phyloP scores from a whole-genome alignment of 2,113 vertebrate species.

The Percopsis transmontana region DNA sequence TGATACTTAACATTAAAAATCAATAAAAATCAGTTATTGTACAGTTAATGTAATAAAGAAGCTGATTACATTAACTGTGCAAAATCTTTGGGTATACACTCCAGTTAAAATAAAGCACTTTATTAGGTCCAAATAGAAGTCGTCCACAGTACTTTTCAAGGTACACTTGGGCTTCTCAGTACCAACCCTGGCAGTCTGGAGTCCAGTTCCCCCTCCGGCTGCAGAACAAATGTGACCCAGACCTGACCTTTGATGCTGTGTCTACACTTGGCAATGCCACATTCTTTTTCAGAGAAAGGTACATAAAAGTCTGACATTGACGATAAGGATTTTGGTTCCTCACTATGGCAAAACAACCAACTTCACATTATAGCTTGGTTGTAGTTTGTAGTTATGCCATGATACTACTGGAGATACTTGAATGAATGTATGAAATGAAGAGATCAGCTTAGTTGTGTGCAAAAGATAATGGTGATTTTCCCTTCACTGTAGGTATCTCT shows the following conservation, averaged over 20 bases:
- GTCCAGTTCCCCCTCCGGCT: constrained; percentile 45
- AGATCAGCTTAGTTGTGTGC: not conserved
- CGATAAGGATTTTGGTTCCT: no score
- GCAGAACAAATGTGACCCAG: constrained; percentile 66
- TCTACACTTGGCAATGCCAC: constrained; percentile 68
- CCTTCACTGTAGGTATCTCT: constrained; percentile 67
- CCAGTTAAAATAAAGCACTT: not conserved
- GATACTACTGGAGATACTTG: no score
- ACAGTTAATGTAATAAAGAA: not conserved
- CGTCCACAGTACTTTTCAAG: constrained; percentile 33
- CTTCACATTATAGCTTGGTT: no score
- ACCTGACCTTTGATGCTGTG: constrained; percentile 76
- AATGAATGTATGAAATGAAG: constrained; percentile 29
- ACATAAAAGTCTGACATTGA: not conserved
- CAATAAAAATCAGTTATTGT: constrained; percentile 8
- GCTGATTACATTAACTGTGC: no score
- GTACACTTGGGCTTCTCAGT: constrained; percentile 45
- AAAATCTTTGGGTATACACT: no score
- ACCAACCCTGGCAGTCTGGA: constrained; percentile 44
- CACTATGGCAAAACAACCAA: no score
- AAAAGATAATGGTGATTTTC: not conserved
- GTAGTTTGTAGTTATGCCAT: no score
- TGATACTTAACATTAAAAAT: not conserved
- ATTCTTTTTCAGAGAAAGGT: constrained; percentile 78
- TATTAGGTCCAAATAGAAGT: constrained; percentile 53